Conservation (phyloP, 2,888 invertebrate genomes). For the Orthosia cruda region DNA sequence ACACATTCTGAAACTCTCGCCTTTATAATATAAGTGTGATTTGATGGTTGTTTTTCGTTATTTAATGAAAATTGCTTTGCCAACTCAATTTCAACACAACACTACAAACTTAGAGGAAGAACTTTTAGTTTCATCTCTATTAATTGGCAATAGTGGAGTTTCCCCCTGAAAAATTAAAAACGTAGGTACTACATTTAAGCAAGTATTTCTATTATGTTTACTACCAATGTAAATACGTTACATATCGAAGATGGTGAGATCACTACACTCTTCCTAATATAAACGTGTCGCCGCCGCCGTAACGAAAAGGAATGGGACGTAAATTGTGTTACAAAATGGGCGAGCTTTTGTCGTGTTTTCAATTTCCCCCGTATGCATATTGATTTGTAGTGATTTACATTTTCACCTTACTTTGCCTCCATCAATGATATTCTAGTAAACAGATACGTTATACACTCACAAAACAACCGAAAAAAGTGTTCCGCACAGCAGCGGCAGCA, state of each 20-base stretch:
- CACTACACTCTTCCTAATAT: conserved; percentile 33
- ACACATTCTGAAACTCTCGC: too few relatives aligned
- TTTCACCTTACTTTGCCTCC: conserved; percentile 21
- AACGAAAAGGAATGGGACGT: conserved; percentile 37
- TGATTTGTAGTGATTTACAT: conserved; percentile 56
- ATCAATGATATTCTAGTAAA: too few relatives aligned
- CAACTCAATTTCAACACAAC: not conserved
- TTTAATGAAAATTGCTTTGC: too few relatives aligned
- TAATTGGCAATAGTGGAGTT: too few relatives aligned
- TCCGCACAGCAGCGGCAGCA: too few relatives aligned
- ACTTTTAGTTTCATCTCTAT: too few relatives aligned
- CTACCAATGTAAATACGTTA: not conserved
- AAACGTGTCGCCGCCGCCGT: conserved; percentile 45
- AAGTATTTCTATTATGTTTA: not conserved
- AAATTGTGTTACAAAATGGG: conserved; percentile 42
- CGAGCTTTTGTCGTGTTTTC: conserved; percentile 49
- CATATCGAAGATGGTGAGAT: conserved; percentile 27
- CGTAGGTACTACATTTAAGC: not conserved
- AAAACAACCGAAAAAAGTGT: too few relatives aligned
- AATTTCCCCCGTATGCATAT: conserved; percentile 48
- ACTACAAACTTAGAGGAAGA: not conserved
- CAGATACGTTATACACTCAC: too few relatives aligned
- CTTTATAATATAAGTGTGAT: too few relatives aligned
- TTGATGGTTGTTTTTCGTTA: too few relatives aligned
- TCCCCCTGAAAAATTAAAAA: not conserved